Conservation (phyloP, 1,140 invertebrate species). For the Trypoxylus dichotomus region DNA sequence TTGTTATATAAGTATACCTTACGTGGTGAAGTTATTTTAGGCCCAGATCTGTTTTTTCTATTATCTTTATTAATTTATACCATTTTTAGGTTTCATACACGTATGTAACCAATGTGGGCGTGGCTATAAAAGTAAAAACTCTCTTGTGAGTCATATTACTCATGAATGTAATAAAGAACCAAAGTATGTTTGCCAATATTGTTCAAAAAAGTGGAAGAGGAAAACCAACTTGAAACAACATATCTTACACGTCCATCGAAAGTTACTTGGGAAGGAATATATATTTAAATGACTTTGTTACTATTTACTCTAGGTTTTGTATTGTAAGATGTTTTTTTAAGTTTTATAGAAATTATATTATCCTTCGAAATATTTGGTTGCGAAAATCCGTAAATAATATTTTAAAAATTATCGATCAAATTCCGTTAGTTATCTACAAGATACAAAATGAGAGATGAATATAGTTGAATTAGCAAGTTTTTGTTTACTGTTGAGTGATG, state of each 20-base stretch:
- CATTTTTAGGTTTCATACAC: conserved; percentile 3
- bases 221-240: conserved; percentile 7
- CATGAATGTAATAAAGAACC: conserved; percentile 59
- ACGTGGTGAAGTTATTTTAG: background rate
- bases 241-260: conserved; percentile 1
- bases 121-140: conserved; percentile 54
- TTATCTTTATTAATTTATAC: background rate
- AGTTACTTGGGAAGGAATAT: background rate
- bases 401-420: too few relatives aligned
- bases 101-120: conserved; percentile 35
- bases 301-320: background rate
- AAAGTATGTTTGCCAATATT: conserved; percentile 54
- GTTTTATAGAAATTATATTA: background rate
- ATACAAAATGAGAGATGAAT: too few relatives aligned
- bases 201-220: conserved; percentile 7
- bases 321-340: background rate
- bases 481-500: too few relatives aligned
- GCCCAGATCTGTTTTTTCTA: background rate
- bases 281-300: conserved; percentile 11
- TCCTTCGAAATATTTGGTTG: background rate
- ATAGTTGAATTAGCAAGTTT: too few relatives aligned
- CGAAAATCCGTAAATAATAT: background rate
- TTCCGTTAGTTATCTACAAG: too few relatives aligned
- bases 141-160: conserved; percentile 56
- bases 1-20: background rate